Base-by-base conservation (phyloP, 2,888 invertebrate species). In the Plagiodera versicolora region DNA sequence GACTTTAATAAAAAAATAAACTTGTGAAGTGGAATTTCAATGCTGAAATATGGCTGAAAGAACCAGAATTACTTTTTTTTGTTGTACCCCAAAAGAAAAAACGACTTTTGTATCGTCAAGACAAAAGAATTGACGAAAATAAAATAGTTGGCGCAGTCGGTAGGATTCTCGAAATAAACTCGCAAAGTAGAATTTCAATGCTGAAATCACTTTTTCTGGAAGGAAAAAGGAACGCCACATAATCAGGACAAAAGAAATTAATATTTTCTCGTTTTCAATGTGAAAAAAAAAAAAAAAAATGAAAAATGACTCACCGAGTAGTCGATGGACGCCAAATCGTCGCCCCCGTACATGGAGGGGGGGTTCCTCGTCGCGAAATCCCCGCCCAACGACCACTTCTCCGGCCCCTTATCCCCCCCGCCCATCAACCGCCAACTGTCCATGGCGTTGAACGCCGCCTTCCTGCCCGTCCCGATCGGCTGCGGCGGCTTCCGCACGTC, bases 401-500 rank as follows among this genome's bases (percentile, higher is more conserved):
- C 67, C 1, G 60, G 30, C 20, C 61, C 63, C 30, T 67, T 64
- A 32, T 63, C 52, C 2, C 44, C 14, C 10, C 10, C 10, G 32
- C 10, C 32, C 32, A 32, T 55, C 66, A 63, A 50, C 47, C 66
- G 61, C 67, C 68, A 67, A 28, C 65, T 63, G 46, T 71, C 72
- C 52, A 69, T 67, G 10, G 32, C 32, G 24, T 3, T 6, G 6
- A 24, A 24, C 4, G 24, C 32, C 39, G 39, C 85, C 77, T 89
- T 89, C 85, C 93, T 85, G 81, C 92, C 93, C 0, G 91, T 92
- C 67, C 93, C 93, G 77, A 93, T 93, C 53, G 93, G 92, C 61
- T 77, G 79, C 17, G 75, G 75, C 49, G 82, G 81, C 79, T 51
- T 51, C n/a, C 51, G 30, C 61, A 84, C 84, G 64, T 84, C 84